Evolutionary conservation across 2,888 invertebrate genomes (phyloP), one percentile per base, ranked within the genome.

Genomic region (Eudemis profundana): DNA sequence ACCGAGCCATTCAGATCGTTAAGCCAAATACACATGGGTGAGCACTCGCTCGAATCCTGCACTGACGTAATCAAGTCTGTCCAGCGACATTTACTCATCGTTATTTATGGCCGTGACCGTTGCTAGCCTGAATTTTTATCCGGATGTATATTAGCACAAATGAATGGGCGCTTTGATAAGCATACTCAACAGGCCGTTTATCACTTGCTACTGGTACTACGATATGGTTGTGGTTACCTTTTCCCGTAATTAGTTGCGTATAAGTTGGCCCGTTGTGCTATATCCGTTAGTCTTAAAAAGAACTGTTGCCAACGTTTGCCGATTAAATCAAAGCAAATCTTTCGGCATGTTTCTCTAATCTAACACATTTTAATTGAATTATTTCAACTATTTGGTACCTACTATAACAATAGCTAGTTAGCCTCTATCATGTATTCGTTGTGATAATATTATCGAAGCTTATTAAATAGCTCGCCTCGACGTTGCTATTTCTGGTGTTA

Each of bases 31-130:
- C 42, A 53, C 10, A 40, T 38, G 8, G 29, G 8, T 12, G 54
- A 40, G 42, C 65, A 65, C 53, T 51, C n/a, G n/a, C n/a, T 59
- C 21, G 36, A 56, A 59, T 66, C 69, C 60, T 49, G 66, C 70
- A 59, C 61, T 83, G 81, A 84, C 81, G 81, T 76, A 79, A 62
- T 15, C 78, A 78, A 74, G 84, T 81, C n/a, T n/a, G n/a, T n/a
- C 82, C 81, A 82, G 85, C 87, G 84, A 83, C 81, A 85, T 84
- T 88, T 86, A 85, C 83, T 90, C 91, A 91, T 86, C 78, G 78
- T 83, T 90, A 90, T 90, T 90, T 89, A 82, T 84, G 88, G 81
- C 69, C 67, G 74, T 81, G 81, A 77, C 76, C 78, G 83, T 81
- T 79, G 74, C 78, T 74, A 70, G 70, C 72, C 79, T 81, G 73